A percentile compares a stretch with the other conserved stretches of the same genome.
Evolutionary conservation across 53 echinoderm and acorn worm genomes (phyloP).

Genomic region (Astropecten irregularis): DNA sequence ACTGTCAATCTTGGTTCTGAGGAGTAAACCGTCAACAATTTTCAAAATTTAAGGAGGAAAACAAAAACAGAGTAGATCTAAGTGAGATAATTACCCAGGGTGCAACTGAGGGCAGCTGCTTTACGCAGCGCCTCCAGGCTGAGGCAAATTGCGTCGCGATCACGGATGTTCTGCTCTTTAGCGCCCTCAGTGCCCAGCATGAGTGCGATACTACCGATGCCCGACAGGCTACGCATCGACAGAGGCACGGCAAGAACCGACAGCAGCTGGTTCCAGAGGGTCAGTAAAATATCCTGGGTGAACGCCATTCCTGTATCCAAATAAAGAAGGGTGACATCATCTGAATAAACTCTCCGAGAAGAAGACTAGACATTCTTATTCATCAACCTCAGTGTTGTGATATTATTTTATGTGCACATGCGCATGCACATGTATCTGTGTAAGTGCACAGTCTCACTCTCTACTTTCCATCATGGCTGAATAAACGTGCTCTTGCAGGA

Average conservation of each 20-base stretch:
- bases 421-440: too few relatives aligned
- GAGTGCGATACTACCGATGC: slow-evolving; percentile 78
- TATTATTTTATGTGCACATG: too few relatives aligned
- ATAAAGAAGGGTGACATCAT: background rate
- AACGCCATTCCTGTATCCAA: slow-evolving; percentile 75
- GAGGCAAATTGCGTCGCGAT: slow-evolving; percentile 87
- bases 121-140: slow-evolving; percentile 92
- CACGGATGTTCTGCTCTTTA: slow-evolving; percentile 81
- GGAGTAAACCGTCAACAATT: too few relatives aligned
- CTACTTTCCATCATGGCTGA: too few relatives aligned
- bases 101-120: slow-evolving; percentile 93
- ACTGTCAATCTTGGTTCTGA: too few relatives aligned
- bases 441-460: too few relatives aligned
- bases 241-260: slow-evolving; percentile 85
- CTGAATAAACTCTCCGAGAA: background rate
- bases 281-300: slow-evolving; percentile 74
- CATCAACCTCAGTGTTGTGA: too few relatives aligned
- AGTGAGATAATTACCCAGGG: slow-evolving; percentile 92
- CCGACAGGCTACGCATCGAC: slow-evolving; percentile 68
- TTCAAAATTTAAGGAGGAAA: too few relatives aligned
- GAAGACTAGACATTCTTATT: background rate
- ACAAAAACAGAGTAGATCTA: too few relatives aligned
- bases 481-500: too few relatives aligned
- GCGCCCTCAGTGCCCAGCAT: slow-evolving; percentile 79
- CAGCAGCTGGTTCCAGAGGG: slow-evolving; percentile 89